Evolutionary conservation across 2,888 invertebrate genomes (phyloP).

Genomic region (Hydraecia micacea): DNA sequence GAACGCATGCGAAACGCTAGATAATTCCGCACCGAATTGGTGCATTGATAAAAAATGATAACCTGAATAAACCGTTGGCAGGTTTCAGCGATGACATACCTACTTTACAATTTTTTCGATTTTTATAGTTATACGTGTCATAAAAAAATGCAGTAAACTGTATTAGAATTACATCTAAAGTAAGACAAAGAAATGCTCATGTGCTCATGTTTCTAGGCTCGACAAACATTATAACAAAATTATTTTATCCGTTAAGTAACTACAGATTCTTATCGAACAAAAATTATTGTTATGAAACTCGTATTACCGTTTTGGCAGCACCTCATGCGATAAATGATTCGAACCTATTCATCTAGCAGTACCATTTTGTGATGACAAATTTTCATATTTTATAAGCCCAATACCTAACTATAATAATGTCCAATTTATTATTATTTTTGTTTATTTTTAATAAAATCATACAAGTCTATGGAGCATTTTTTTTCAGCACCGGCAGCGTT

Average conservation of each 20-base stretch:
- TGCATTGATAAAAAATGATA: slow-evolving; percentile 88
- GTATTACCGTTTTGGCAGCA: slow-evolving; percentile 30
- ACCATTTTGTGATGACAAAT: background rate
- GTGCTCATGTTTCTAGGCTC: slow-evolving; percentile 12
- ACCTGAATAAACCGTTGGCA: slow-evolving; percentile 80
- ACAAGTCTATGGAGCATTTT: background rate
- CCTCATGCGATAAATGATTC: slow-evolving; percentile 1
- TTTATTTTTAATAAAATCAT: background rate
- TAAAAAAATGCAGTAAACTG: slow-evolving; percentile 39
- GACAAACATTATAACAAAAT: slow-evolving; percentile 1
- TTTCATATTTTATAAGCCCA: background rate
- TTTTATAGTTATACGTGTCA: slow-evolving; percentile 25
- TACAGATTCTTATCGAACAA: slow-evolving; percentile 5
- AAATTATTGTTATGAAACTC: slow-evolving; percentile 11
- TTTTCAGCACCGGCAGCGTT: background rate
- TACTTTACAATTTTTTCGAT: slow-evolving; percentile 47
- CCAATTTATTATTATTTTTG: background rate
- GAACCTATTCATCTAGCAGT: slow-evolving; percentile 4
- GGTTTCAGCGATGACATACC: slow-evolving; percentile 70
- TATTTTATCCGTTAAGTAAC: background rate
- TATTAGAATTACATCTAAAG: slow-evolving; percentile 25
- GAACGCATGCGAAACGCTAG: slow-evolving; percentile 86
- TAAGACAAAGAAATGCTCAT: slow-evolving; percentile 36
- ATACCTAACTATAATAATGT: background rate
- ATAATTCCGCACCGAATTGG: slow-evolving; percentile 84